Base-by-base conservation (phyloP, 2,888 invertebrate species). In the Tetropium fuscum region DNA sequence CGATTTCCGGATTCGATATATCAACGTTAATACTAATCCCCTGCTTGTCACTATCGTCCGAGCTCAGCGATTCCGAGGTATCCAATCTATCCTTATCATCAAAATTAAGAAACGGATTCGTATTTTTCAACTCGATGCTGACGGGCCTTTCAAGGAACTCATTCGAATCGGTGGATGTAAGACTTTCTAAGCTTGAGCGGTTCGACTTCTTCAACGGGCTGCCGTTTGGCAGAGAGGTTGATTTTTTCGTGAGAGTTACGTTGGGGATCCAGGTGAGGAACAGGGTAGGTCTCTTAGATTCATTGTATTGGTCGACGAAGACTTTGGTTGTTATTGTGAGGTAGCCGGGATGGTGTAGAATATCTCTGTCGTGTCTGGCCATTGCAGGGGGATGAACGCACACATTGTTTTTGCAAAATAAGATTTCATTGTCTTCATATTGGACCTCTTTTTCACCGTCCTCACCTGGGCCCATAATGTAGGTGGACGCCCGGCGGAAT, bases 241-340 rank as follows among this genome's bases (percentile, higher is more conserved):
- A 93, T 77, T 95, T 94, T 81, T 91, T 94, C 64, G 92, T 88
- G 30, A 97, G 83, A 0, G 95, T 93, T 1, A 91, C 88, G 80
- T 97, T 97, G 0, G 97, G 97, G 69, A 97, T 95, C 97, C 97
- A 97, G 61, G 95, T 95, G 1, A 97, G 86, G 67, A 95, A 90
- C 7, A 97, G 83, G 0, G 96, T 97, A 68, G 93, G 87, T 79
- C 91, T 83, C 74, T 88, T 90, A 0, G 89, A 88, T 62, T 90
- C 89, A 73, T 91, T 92, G 74, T 92, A 90, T 76, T 92, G 88
- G 74, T 90, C 90, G 15, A 90, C 86, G 78, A 90, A 90, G 11
- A 65, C 64, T 82, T 91, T 92, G 13, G 93, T 93, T 10, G 92
- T 91, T 38, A 97, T 90, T 0, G 95, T 94, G 70, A 98, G 84